Percentiles rank a stretch among this genome's conserved stretches.
These are phyloP conservation scores for Theocolax elegans DNA, from an alignment of 1,140 invertebrate species.

Conservation along the genomic window DNA sequence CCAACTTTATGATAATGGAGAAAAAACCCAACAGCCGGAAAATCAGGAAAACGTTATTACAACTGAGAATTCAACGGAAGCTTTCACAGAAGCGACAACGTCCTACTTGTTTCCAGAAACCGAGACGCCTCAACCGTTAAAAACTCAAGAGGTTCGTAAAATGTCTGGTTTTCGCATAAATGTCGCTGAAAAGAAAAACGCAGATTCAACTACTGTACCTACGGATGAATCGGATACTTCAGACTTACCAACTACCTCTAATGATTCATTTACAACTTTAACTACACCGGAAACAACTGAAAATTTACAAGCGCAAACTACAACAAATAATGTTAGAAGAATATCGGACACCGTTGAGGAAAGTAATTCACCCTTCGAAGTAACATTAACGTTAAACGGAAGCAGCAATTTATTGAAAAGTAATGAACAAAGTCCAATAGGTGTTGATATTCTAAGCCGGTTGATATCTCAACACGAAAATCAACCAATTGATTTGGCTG, in stretches of 20 bases:
- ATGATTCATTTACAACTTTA: background rate
- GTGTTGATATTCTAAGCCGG: slow-evolving; percentile 44
- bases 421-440: slow-evolving; percentile 30
- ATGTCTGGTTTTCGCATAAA: slow-evolving; percentile 52
- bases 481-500: slow-evolving; percentile 12
- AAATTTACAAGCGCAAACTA: background rate
- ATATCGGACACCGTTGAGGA: slow-evolving; percentile 46
- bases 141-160: slow-evolving; percentile 16
- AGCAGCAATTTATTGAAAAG: slow-evolving; percentile 3
- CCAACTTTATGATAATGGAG: background rate
- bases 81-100: background rate
- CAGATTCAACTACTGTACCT: background rate
- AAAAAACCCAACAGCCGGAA: background rate
- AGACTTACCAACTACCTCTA: background rate
- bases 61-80: background rate
- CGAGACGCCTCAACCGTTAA: slow-evolving; percentile 18
- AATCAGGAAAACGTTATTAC: background rate
- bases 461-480: slow-evolving; percentile 47
- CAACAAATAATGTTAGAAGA: background rate
- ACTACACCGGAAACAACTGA: background rate
- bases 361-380: slow-evolving; percentile 49
- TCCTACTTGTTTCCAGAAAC: slow-evolving; percentile 22
- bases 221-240: background rate
- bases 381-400: slow-evolving; percentile 47
- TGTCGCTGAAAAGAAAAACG: slow-evolving; percentile 38